Evolutionary conservation across 2,113 vertebrate genomes (phyloP), one percentile per base, ranked within the genome.

Genomic region (Nothoprocta pentlandii): DNA sequence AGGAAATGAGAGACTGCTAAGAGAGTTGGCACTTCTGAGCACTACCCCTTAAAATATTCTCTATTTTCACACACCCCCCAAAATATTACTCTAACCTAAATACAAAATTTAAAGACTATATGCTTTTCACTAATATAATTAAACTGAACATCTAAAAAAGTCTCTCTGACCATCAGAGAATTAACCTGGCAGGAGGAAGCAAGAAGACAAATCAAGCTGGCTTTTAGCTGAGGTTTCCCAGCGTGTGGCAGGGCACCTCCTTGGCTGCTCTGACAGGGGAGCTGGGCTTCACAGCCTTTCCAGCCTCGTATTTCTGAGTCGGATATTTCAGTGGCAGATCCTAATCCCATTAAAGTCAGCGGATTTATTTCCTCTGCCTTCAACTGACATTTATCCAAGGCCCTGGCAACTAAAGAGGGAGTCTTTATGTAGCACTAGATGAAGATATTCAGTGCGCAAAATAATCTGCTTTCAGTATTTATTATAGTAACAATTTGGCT

Each of bases 341-440:
- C 39, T 85, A 91, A 92, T 89, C 62, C 75, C 79, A 62, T 21
- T 80, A 67, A 95, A 94, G 53, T 85, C 42, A 91, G 71, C 32
- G 21, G 21, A 79, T 58, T 91, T 76, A 61, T 47, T 92, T 89
- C 44, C 59, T 68, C 0, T 0, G 66, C 87, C 47, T 85, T 47
- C n/a, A 2, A 2, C 14, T 79, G 58, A 85, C 34, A 64, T 68
- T 93, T 44, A 64, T 64, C 44, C 54, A 51, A 28, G 69, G 63
- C 14, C 59, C 63, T 88, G 58, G 54, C 54, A 74, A 78, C 16
- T 26, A 61, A 75, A 10, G 4, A 13, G 70, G 8, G 2, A 84
- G 42, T 28, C 46, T 79, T 80, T 81, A 42, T 54, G 25, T 21
- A 78, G 61, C 69, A 75, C 61, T 36, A 21, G 17, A 89, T 58